Evolutionary conservation across 2,113 vertebrate genomes (phyloP), one percentile per base, ranked within the genome.

Genomic region (Rhea americana): DNA sequence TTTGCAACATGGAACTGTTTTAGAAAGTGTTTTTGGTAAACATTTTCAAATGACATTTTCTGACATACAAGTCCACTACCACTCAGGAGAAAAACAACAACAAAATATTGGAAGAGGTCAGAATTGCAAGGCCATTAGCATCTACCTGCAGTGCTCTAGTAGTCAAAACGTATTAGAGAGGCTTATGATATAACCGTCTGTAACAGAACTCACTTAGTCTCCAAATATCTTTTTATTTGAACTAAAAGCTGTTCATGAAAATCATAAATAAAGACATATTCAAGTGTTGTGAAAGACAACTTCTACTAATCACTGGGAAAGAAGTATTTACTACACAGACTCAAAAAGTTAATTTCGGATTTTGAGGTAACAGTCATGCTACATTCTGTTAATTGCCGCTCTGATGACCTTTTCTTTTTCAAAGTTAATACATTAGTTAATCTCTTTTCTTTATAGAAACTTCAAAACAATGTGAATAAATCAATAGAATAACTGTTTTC

Each of bases 121-220:
- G 41, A 87, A 84, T 2, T 75, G 20, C 26, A 83, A 81, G 35
- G 58, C 10, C 32, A 58, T 58, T 76, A 74, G 41, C 50, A 91
- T 74, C 32, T 24, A 85, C 12, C 37, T 6, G 7, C 18, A 65
- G 32, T 91, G 22, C 7, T 88, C 88, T 83, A 88, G 30, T 37
- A 93, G 71, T 87, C 62, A 63, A 93, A 94, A 87, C 43, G 4
- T 56, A 43, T 48, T 35, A 51, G 39, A 70, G 35, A 91, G 63
- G 43, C 18, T 73, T 63, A n/a, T 35, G 75, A 79, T 86, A 55
- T 35, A 91, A 83, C 19, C 20, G 26, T 82, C 24, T 75, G 3
- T 43, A 82, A 75, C 3, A 81, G 35, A 96, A 92, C 63, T 91
- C 9, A 85, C 90, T 93, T 91, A 47, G 35, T 63, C 59, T 87